phyloP scores from a whole-genome alignment of 2,888 invertebrate genomes.

The Allygus modestus region DNA sequence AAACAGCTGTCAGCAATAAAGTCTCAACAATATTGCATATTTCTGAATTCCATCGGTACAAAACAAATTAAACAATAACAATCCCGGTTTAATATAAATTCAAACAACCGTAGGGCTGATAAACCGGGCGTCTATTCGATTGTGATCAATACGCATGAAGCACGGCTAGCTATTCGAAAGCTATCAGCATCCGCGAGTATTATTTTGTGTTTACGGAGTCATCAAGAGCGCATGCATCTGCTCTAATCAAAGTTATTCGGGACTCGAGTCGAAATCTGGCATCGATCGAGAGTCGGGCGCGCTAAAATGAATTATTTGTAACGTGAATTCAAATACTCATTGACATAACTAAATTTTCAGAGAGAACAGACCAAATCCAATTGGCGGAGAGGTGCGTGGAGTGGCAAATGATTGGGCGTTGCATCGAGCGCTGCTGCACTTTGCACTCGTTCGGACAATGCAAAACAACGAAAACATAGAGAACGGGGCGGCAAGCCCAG shows the following conservation, averaged over 20 bases:
- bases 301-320: slow-evolving; percentile 59
- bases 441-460: slow-evolving; percentile 54
- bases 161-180: slow-evolving; percentile 44
- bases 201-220: slow-evolving; percentile 57
- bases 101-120: slow-evolving; percentile 53
- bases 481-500: not conserved
- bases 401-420: slow-evolving; percentile 46
- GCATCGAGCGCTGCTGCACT: slow-evolving; percentile 49
- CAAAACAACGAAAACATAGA: slow-evolving; percentile 49
- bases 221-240: slow-evolving; percentile 54
- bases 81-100: slow-evolving; percentile 48
- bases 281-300: slow-evolving; percentile 26
- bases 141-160: slow-evolving; percentile 50
- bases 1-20: slow-evolving; percentile 32
- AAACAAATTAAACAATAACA: slow-evolving; percentile 45
- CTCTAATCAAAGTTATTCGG: slow-evolving; percentile 57
- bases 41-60: slow-evolving; percentile 32
- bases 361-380: slow-evolving; percentile 37
- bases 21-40: slow-evolving; percentile 40
- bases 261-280: slow-evolving; percentile 44
- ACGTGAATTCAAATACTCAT: slow-evolving; percentile 57
- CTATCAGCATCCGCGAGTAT: slow-evolving; percentile 52
- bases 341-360: slow-evolving; percentile 57
- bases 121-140: slow-evolving; percentile 44
- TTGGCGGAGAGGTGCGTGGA: slow-evolving; percentile 51